These are phyloP conservation scores for Astatotilapia flaviijosephi DNA, from an alignment of 2,113 vertebrate species.

Conservation along the genomic window DNA sequence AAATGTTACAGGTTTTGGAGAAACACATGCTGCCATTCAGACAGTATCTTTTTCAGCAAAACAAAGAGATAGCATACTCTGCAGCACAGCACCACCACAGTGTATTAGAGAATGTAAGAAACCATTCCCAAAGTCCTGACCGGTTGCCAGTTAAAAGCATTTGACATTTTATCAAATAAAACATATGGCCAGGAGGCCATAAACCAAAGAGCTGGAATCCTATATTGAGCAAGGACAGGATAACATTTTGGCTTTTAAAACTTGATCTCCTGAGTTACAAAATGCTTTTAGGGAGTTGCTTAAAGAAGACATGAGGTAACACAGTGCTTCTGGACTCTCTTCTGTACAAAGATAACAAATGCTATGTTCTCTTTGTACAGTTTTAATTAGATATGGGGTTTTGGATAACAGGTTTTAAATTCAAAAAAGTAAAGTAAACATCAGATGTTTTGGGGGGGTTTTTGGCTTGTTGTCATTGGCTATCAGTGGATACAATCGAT, in stretches of 20 bases:
- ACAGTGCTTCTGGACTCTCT: background rate
- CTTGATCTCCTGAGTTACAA: background rate
- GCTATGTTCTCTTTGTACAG: background rate
- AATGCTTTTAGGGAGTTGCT: background rate
- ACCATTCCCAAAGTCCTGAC: background rate
- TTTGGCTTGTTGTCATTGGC: background rate
- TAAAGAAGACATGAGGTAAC: background rate
- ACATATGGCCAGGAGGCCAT: background rate
- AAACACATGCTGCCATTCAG: background rate
- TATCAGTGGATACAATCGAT: background rate
- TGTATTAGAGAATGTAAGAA: background rate
- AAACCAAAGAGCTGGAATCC: background rate
- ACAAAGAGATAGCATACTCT: background rate
- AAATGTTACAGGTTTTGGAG: background rate
- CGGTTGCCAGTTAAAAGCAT: background rate
- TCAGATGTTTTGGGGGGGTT: fast-evolving
- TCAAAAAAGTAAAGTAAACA: background rate
- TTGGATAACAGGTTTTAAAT: background rate
- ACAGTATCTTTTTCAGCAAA: background rate
- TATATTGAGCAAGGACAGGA: background rate
- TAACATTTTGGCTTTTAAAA: background rate
- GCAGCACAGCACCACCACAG: fast-evolving
- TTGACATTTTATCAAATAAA: background rate
- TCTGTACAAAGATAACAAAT: background rate
- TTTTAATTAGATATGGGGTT: background rate